Conservation (phyloP, 1,140 invertebrate genomes). For the Formica selysi region DNA sequence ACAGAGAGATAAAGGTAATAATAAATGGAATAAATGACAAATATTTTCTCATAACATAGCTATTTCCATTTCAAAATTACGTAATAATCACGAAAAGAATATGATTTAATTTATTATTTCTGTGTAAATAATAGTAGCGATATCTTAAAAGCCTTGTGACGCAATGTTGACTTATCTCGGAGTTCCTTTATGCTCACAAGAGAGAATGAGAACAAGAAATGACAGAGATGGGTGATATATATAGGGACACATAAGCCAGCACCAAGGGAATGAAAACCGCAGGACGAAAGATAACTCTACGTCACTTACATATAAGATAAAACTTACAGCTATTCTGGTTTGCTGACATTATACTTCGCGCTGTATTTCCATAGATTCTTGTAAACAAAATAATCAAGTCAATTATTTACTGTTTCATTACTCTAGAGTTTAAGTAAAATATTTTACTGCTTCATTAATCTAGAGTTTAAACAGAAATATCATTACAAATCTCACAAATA, state of each 20-base stretch:
- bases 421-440: background rate
- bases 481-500: background rate
- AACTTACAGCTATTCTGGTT: conserved; percentile 7
- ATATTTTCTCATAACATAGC: background rate
- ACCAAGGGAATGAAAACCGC: conserved; percentile 5
- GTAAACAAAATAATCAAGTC: conserved; percentile 8
- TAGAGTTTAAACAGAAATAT: background rate
- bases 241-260: conserved; percentile 30
- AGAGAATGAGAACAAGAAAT: background rate
- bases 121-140: background rate
- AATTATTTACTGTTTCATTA: background rate
- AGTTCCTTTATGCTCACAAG: conserved; percentile 53
- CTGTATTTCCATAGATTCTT: background rate
- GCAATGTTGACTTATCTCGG: conserved; percentile 59
- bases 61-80: background rate
- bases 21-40: background rate
- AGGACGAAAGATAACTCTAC: conserved; percentile 38
- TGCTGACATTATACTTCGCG: conserved; percentile 55
- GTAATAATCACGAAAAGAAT: conserved; percentile 29
- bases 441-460: background rate
- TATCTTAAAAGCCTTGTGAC: conserved; percentile 40
- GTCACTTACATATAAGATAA: conserved; percentile 24
- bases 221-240: background rate
- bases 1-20: background rate
- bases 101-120: conserved; percentile 58